Base-by-base conservation (phyloP, 2,888 invertebrate species). In the Nebria brevicollis region DNA sequence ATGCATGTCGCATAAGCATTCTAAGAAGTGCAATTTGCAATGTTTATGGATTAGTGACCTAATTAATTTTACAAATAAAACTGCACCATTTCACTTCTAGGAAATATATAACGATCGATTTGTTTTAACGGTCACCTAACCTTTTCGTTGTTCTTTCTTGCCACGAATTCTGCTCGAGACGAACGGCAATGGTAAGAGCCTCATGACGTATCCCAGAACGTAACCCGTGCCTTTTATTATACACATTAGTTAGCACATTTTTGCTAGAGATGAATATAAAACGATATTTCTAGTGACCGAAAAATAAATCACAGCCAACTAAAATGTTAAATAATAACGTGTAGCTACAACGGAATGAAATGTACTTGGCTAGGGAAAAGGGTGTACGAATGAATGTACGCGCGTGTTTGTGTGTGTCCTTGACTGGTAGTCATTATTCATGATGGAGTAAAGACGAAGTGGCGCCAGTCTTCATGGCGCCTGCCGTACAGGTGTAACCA, bases 401-500 rank as follows among this genome's bases (percentile, higher is more conserved):
- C 42, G 79, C 75, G 80, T 80, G 80, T 20, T 6, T 20, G 70
- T 70, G 75, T 20, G n/a, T 80, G 80, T 80, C 80, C 80, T 80
- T 80, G 72, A 42, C 73, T 68, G 20, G 68, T 66, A 34, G 15
- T 74, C 75, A 80, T 80, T 79, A 79, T 79, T 79, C 79, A 79
- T 79, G 79, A 79, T 75, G 74, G 26, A 64, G 77, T 74, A 72
- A 77, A 77, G 77, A 82, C 72, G 77, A 65, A 75, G 76, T 41
- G 72, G 79, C 75, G 79, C 79, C 77, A 77, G 75, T 75, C 77
- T 72, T 42, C 74, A n/a, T 42, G 81, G 80, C 74, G 77, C 66
- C 77, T 6, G 65, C 34, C 66, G 41, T 43, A 82, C 75, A 70
- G 76, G 82, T 78, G 77, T 70, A 54, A 54, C 54, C 13, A 54